phyloP scores from a whole-genome alignment of 2,797 vertebrate species.

The Semotilus atromaculatus region DNA sequence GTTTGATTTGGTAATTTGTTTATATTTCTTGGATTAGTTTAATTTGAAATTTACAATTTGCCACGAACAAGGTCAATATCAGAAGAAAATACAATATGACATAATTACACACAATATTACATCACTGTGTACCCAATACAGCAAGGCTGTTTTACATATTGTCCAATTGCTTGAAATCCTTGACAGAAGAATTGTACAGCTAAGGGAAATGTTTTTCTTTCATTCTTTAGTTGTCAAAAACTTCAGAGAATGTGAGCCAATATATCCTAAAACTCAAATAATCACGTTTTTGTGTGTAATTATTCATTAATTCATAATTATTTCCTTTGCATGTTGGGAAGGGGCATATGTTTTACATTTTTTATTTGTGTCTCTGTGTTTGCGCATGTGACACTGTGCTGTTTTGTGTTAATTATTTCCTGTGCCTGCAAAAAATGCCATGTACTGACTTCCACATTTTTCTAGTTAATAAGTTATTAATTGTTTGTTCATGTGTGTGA shows the following conservation, averaged over 20 bases:
- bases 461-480: slow-evolving; percentile 19
- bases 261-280: not conserved
- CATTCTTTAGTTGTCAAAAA: not conserved
- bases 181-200: not conserved
- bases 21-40: not conserved
- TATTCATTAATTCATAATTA: slow-evolving; percentile 1
- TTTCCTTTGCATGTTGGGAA: slow-evolving; percentile 17
- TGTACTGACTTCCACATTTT: not conserved
- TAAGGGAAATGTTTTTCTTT: not conserved
- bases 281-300: slow-evolving; percentile 10
- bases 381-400: slow-evolving; percentile 9
- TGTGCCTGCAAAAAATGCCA: not conserved
- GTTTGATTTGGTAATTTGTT: not conserved
- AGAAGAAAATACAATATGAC: not conserved
- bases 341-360: not conserved
- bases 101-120: slow-evolving; percentile 2
- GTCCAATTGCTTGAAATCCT: not conserved
- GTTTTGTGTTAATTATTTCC: slow-evolving; percentile 8
- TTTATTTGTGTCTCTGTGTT: not conserved
- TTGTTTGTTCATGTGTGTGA: slow-evolving; percentile 47
- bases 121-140: not conserved
- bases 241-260: not conserved
- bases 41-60: not conserved
- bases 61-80: not conserved
- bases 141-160: not conserved